Evolutionary conservation across 2,888 invertebrate species (phyloP).

Genomic region (Epicampocera succincta): DNA sequence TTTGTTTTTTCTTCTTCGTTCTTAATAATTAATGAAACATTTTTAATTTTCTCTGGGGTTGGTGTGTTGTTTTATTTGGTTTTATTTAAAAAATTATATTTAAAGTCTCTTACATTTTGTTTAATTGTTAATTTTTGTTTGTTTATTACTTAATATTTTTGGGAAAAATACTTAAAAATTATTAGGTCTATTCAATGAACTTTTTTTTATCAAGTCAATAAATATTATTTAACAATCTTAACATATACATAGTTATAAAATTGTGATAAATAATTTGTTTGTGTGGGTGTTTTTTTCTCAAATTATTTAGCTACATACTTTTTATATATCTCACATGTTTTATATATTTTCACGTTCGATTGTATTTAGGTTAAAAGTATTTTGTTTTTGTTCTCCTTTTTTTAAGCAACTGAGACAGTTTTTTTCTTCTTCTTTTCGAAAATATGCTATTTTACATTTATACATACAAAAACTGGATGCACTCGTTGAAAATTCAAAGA

Average conservation of each 20-base stretch:
- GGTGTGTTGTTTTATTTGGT: slow-evolving; percentile 34
- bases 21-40: slow-evolving; percentile 63
- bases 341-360: slow-evolving; percentile 22
- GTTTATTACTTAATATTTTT: slow-evolving; percentile 31
- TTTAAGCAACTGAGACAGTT: too few species aligned
- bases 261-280: slow-evolving; percentile 37
- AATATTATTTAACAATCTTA: slow-evolving; percentile 68
- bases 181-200: slow-evolving; percentile 41
- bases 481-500: too few species aligned
- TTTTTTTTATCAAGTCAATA: slow-evolving; percentile 50
- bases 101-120: slow-evolving; percentile 49
- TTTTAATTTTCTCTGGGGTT: slow-evolving; percentile 47
- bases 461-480: too few species aligned
- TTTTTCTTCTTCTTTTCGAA: too few species aligned
- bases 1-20: slow-evolving; percentile 30
- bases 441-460: too few species aligned
- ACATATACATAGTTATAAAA: slow-evolving; percentile 48
- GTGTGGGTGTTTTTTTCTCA: slow-evolving; percentile 2
- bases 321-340: slow-evolving; percentile 67
- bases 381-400: too few species aligned
- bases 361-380: slow-evolving; percentile 14
- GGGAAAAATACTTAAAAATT: slow-evolving; percentile 68
- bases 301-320: slow-evolving; percentile 66
- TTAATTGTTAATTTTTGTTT: slow-evolving; percentile 20
- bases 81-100: slow-evolving; percentile 42